phyloP scores from a whole-genome alignment of 1,140 invertebrate genomes.

The Neodiprion fabricii region DNA sequence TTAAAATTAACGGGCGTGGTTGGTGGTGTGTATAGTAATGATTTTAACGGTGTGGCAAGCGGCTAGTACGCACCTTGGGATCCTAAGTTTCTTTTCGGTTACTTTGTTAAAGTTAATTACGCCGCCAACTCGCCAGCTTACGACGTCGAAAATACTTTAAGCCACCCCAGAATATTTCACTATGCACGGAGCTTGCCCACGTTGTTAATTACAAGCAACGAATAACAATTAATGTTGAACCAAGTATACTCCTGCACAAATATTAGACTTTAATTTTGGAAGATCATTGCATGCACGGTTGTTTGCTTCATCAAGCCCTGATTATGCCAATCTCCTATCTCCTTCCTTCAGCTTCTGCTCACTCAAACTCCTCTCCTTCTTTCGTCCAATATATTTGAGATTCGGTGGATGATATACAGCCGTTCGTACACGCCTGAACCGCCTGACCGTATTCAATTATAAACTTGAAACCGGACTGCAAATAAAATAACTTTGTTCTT shows the following conservation, averaged over 20 bases:
- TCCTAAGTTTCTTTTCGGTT: neutral
- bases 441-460: too few relatives aligned
- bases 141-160: neutral
- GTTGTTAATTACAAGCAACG: neutral
- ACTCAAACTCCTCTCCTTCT: neutral
- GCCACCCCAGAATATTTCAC: neutral
- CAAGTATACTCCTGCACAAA: neutral
- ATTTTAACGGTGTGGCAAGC: neutral
- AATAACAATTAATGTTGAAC: too few relatives aligned
- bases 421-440: too few relatives aligned
- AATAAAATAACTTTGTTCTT: too few relatives aligned
- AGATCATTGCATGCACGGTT: neutral
- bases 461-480: too few relatives aligned
- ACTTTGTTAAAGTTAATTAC: neutral
- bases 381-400: neutral
- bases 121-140: neutral
- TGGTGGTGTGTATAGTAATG: neutral
- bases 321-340: neutral
- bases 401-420: too few relatives aligned
- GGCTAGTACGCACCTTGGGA: neutral
- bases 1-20: neutral
- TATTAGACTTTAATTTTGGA: conserved; percentile 1
- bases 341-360: neutral
- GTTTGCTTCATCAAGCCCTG: neutral
- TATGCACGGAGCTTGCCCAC: neutral